phyloP scores from a whole-genome alignment of 2,888 invertebrate species.

The Gnatocerus cornutus region DNA sequence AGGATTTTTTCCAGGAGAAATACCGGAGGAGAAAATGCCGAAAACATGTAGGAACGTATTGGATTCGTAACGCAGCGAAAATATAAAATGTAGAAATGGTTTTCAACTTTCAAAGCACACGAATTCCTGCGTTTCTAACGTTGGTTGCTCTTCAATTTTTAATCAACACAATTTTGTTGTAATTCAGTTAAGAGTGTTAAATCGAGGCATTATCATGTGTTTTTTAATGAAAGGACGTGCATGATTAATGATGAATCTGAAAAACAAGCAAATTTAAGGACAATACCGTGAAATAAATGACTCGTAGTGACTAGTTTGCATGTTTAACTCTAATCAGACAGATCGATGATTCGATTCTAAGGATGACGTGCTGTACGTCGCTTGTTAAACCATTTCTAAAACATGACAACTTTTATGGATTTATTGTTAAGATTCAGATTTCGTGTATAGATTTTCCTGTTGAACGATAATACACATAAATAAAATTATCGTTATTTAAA shows the following conservation, averaged over 20 bases:
- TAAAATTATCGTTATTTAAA: no score
- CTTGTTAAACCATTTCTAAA: constrained; percentile 37
- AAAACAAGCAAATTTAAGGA: constrained; percentile 36
- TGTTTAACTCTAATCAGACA: constrained; percentile 40
- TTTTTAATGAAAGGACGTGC: constrained; percentile 13
- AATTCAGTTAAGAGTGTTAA: neutral
- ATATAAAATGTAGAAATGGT: constrained; percentile 29
- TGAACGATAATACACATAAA: no score
- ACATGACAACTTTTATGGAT: constrained; percentile 28
- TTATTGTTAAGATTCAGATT: constrained; percentile 11
- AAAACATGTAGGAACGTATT: constrained; percentile 57
- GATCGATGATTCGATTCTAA: constrained; percentile 36
- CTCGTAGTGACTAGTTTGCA: constrained; percentile 34
- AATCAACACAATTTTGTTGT: neutral
- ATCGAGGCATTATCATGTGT: constrained; percentile 8
- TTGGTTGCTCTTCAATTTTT: neutral
- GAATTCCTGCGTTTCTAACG: constrained; percentile 7
- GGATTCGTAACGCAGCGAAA: constrained; percentile 46
- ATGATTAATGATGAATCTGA: constrained; percentile 31
- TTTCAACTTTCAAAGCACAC: constrained; percentile 8
- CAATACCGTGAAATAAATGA: constrained; percentile 40
- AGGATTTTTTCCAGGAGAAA: constrained; percentile 64
- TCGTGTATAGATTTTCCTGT: neutral
- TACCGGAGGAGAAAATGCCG: constrained; percentile 58
- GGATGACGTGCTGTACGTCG: constrained; percentile 33